Evolutionary conservation across 2,888 invertebrate genomes (phyloP), one percentile per base, ranked within the genome.

Genomic region (Phaedon cochleariae): DNA sequence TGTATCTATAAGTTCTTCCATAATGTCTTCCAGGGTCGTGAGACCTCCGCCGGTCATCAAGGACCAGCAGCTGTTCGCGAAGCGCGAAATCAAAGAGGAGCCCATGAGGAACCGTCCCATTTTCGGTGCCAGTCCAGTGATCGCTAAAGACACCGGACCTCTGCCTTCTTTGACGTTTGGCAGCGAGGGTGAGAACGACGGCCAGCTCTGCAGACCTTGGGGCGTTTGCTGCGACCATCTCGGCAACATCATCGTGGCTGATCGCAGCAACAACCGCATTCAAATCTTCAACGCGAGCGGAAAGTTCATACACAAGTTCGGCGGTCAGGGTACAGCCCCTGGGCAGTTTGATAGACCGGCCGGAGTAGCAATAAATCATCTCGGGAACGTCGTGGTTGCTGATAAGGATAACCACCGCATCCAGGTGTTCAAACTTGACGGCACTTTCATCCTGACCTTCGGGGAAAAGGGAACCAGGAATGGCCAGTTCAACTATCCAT

Each of bases 381-480:
- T 88, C 65, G 91, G 92, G 69, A 89, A 94, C 54, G 92, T 98
- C 62, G 89, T 98, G 70, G 96, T 98, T 15, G 94, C 95, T 10
- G 98, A 98, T 82, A 97, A 98, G 83, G 97, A 98, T 82, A 98
- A 98, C 83, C 97, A 98, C 81, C 89, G 98, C 49, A 90, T 97
- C 68, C 97, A 97, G 84, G 87, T 95, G 66, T 93, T 97, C 79
- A 91, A 90, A 15, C 85, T 88, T 54, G 89, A 90, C 58, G 97
- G 97, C 5, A 86, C 86, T 21, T 97, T 93, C 80, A 83, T 96
- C 18, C 85, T 91, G 22, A 90, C 90, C 77, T 97, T 98, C 81
- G 98, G 98, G n/a, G 92, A 93, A 68, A 92, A 92, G 76, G 97
- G 97, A 17, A 89, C 89, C 69, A 90, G 91, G 67, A 89, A 89